Conservation (phyloP, 2,113 vertebrate genomes). For the Protobothrops flavoviridis region DNA sequence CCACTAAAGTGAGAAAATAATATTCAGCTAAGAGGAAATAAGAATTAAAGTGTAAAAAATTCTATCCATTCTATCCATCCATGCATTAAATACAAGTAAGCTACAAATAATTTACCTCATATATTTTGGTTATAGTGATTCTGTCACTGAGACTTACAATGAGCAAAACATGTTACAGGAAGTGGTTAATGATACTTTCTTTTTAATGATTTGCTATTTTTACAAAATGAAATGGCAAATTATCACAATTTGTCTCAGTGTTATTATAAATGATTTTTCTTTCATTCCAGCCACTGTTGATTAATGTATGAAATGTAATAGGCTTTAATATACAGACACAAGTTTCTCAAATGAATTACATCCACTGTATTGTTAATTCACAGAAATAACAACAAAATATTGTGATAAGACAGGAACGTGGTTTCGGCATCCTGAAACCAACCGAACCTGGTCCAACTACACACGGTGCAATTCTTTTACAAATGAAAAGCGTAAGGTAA, state of each 20-base stretch:
- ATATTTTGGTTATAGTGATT: neutral
- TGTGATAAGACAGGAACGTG: constrained; percentile 90
- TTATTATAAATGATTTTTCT: neutral
- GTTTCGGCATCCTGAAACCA: constrained; percentile 93
- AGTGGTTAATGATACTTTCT: neutral
- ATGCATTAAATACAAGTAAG: neutral
- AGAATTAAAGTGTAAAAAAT: neutral
- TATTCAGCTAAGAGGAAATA: neutral
- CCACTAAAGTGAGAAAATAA: neutral
- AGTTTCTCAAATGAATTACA: constrained; percentile 9
- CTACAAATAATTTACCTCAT: neutral
- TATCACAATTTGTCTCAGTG: neutral
- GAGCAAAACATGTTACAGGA: neutral
- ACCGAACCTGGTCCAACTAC: constrained; percentile 96
- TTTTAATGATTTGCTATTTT: constrained; percentile 2
- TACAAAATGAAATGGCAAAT: neutral
- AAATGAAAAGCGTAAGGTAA: constrained; percentile 86
- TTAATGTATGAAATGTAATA: neutral
- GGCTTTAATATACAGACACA: neutral
- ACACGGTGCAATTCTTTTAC: constrained; percentile 90
- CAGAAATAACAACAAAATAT: constrained; percentile 90
- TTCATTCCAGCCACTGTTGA: neutral
- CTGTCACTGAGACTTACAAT: neutral
- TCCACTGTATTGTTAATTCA: constrained; percentile 25
- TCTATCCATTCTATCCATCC: neutral